Evolutionary conservation across 2,113 vertebrate species (phyloP).

Genomic region (Pteruthius melanotis): DNA sequence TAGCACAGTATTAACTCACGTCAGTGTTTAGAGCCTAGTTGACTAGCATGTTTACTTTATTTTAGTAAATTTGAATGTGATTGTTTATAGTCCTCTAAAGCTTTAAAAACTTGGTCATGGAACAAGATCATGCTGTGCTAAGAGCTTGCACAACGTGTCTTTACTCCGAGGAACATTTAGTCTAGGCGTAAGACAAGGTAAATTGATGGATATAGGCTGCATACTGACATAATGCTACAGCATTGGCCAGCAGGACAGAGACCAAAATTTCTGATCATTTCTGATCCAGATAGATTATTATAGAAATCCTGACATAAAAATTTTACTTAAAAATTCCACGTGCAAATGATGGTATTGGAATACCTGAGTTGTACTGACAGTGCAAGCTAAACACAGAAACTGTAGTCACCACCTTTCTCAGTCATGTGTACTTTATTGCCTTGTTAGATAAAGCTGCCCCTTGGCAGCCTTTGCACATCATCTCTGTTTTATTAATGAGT

Average conservation of each 20-base stretch:
- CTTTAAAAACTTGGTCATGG: not conserved
- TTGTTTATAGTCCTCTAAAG: not conserved
- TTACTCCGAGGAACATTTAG: not conserved
- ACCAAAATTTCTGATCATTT: not conserved
- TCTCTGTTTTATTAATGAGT: conserved; percentile 65
- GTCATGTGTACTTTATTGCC: conserved; percentile 35
- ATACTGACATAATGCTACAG: not conserved
- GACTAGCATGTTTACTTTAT: not conserved
- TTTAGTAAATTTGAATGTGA: not conserved
- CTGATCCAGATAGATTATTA: not conserved
- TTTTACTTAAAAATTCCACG: not conserved
- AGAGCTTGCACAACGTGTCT: not conserved
- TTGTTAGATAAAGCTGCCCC: conserved; percentile 55
- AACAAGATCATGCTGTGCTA: not conserved
- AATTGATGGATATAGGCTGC: not conserved
- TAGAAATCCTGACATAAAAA: not conserved
- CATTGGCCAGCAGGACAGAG: not conserved
- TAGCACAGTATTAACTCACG: not conserved
- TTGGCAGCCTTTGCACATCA: conserved; percentile 44
- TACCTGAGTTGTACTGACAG: not conserved
- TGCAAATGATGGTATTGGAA: not conserved
- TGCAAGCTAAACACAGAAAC: not conserved
- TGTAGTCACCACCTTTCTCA: conserved; percentile 31
- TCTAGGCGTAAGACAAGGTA: not conserved
- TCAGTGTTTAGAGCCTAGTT: not conserved